Base-by-base conservation (phyloP, 2,113 vertebrate species). In the Scophthalmus maximus region DNA sequence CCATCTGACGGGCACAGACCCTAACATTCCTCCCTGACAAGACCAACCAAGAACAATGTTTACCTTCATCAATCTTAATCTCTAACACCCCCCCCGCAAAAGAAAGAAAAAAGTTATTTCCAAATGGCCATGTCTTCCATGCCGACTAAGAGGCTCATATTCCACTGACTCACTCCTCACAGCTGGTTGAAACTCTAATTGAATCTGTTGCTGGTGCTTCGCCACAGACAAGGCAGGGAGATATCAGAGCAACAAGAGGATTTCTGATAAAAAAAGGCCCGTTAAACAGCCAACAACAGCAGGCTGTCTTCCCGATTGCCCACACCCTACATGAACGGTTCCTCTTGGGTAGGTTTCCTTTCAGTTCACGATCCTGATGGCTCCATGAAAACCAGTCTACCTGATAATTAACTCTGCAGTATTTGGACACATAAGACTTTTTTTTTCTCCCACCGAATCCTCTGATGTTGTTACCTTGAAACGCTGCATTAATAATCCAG, bases 1-100 rank as follows among this genome's bases (percentile, higher is more conserved):
- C 61, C 69, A 80, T 79, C 65, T 69, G 78, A 84, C 71, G 18
- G 3, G 1, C 62, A 73, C 15, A 14, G 69, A 79, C 46, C 73
- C 70, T 44, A 46, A 72, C 77, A 82, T 89, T 86, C 79, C 66
- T 80, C 58, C 23, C 15, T 79, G 79, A 86, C 65, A 84, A 83
- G 69, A 88, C 66, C 59, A 42, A 88, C 85, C 81, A 68, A 86
- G 75, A 89, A 87, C 77, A 88, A 87, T 81, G 82, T 92, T 88
- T 86, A 86, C 70, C 56, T 89, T 85, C 74, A 89, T 85, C 47
- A 70, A 60, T 84, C 85, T 81, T 79, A 62, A 72, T 77, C 81
- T 59, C 46, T 6, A 56, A 84, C 71, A 56, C 44, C 23, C 3
- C 72, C 52, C 66, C 49, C 22, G 17, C 15, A 6, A 1, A 56